Percentiles rank a stretch among this genome's conserved stretches.
Conservation (phyloP, 64 coral and sea anemone genomes). For the Pocillopora damicornis region DNA sequence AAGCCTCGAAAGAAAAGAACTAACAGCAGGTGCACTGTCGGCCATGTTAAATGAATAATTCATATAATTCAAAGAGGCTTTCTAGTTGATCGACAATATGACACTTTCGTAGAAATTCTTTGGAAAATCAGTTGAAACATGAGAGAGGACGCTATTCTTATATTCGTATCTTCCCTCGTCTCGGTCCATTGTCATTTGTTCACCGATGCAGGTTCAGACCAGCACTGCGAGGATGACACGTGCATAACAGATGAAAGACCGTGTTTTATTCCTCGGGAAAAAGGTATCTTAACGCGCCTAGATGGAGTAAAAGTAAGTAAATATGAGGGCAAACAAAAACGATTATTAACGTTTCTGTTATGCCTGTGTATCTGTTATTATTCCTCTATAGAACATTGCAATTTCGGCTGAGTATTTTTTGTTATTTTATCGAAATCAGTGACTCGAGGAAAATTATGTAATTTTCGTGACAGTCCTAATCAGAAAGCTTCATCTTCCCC, state of each 20-base stretch:
- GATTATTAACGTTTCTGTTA: not conserved
- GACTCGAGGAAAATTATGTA: not conserved
- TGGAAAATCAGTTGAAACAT: not conserved
- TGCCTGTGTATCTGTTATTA: not conserved
- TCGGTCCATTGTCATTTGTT: not conserved
- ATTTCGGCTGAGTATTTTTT: too few relatives aligned
- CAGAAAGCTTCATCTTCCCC: too few relatives aligned
- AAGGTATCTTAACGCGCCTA: constrained; percentile 14
- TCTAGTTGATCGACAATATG: constrained; percentile 2
- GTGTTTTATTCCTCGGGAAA: constrained; percentile 27
- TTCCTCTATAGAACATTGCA: not conserved
- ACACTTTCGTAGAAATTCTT: not conserved
- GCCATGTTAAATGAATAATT: constrained; percentile 34
- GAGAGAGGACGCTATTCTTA: not conserved
- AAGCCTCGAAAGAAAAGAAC: not conserved
- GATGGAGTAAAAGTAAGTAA: constrained; percentile 31
- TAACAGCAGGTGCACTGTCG: not conserved
- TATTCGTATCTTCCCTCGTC: not conserved
- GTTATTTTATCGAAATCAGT: not conserved
- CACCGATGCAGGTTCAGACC: not conserved
- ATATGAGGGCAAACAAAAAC: not conserved
- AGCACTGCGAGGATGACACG: constrained; percentile 6
- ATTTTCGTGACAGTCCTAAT: too few relatives aligned
- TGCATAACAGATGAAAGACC: constrained; percentile 10
- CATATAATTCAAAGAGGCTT: not conserved